Evolutionary conservation across 2,888 invertebrate species (phyloP).

Genomic region (Magallana nippona): DNA sequence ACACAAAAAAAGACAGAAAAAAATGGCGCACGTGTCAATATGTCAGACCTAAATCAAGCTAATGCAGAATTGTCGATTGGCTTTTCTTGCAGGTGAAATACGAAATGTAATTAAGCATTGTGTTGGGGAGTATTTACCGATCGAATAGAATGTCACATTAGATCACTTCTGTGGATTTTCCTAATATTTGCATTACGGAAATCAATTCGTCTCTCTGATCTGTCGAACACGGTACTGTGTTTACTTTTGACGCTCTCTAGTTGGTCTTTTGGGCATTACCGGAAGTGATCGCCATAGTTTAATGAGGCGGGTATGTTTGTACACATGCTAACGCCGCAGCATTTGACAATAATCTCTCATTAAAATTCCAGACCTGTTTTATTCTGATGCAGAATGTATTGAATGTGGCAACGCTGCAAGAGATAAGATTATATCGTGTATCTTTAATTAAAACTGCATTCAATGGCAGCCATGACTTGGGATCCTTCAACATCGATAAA

Average conservation of each 20-base stretch:
- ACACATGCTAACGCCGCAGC: neutral
- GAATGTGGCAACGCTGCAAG: too few relatives aligned
- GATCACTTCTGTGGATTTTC: constrained; percentile 26
- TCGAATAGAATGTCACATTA: constrained; percentile 29
- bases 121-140: constrained; percentile 22
- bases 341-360: neutral
- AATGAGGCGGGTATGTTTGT: constrained; percentile 8
- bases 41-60: constrained; percentile 1
- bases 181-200: constrained; percentile 30
- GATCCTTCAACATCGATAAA: too few relatives aligned
- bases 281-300: constrained; percentile 7
- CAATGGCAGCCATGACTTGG: too few relatives aligned
- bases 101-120: constrained; percentile 16
- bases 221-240: constrained; percentile 19
- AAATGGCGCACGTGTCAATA: neutral
- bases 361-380: neutral
- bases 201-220: constrained; percentile 11
- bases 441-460: too few relatives aligned
- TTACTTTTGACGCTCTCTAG: constrained; percentile 18
- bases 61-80: neutral
- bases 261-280: constrained; percentile 14
- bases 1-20: neutral
- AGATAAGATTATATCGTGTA: too few relatives aligned
- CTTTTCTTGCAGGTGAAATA: constrained; percentile 12
- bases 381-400: neutral